Evolutionary conservation across 2,113 vertebrate species (phyloP).

Genomic region (Pantherophis guttatus): DNA sequence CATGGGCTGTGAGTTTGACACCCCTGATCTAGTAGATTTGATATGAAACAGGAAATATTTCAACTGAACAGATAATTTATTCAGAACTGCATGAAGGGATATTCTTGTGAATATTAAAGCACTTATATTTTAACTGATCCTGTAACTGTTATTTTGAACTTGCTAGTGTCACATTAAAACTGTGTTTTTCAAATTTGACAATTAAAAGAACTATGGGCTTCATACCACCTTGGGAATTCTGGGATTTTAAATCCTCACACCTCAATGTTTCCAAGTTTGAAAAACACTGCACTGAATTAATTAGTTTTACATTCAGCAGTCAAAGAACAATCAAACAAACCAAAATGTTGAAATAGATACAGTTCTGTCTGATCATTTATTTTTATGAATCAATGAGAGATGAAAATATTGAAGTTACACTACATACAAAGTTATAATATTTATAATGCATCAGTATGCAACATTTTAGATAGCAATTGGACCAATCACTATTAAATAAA

Average conservation of each 20-base stretch:
- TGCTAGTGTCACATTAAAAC: fast-evolving
- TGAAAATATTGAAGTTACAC: neutral
- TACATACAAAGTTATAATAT: neutral
- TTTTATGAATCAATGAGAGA: neutral
- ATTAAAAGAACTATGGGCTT: neutral
- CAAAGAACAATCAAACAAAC: neutral
- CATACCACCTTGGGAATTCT: neutral
- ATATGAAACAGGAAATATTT: neutral
- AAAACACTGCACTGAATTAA: neutral
- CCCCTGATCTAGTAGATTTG: neutral
- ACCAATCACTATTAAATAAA: neutral
- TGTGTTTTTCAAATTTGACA: neutral
- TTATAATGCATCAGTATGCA: neutral
- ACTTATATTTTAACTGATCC: neutral
- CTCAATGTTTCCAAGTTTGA: neutral
- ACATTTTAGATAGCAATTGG: neutral
- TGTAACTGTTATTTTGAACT: neutral
- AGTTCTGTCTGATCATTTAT: neutral
- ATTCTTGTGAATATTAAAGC: neutral
- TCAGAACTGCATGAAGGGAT: neutral
- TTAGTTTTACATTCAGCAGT: neutral
- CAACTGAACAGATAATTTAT: neutral
- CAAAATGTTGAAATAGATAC: neutral
- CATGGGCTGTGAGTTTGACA: too few relatives aligned
- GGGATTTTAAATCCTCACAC: neutral